Evolutionary conservation across 1,140 invertebrate genomes (phyloP), one percentile per base, ranked within the genome.

Genomic region (Zaprionus ornatus): DNA sequence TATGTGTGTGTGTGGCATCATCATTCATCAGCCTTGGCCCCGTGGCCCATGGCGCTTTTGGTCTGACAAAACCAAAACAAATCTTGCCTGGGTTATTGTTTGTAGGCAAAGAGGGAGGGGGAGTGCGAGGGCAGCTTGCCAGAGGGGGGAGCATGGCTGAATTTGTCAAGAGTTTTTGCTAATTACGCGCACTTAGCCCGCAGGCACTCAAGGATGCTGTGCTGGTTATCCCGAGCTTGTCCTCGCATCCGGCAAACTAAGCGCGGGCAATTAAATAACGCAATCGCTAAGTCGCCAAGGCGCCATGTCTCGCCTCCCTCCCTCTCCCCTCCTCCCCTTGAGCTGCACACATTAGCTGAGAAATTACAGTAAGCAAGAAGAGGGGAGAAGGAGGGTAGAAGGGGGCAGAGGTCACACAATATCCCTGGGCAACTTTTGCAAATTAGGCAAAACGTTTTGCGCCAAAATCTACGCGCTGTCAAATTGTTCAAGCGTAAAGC

Each of bases 381-480:
- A 40, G 40, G 66, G 62, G 29, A 37, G 6, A 4, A 3, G 13
- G 25, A 21, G 17, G 7, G 10, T 21, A 1, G n/a, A 2, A 10
- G 13, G 50, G 0, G 7, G 25, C 7, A 56, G 55, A 42, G 61
- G 55, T 63, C 59, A 64, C 73, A 27, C 40, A 5, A 57, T 55
- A 55, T 54, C 42, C 55, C 52, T 37, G 50, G 65, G 75, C 48
- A 90, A 88, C 78, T 88, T 90, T 82, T 85, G 79, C 85, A 90
- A 88, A 88, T 88, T 90, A 88, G 86, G 85, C 85, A 88, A 88
- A 90, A 90, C 85, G 85, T 90, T 88, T 88, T 88, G 77, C 80
- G 85, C 81, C 85, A 88, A 90, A 45, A 90, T 88, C 85, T 90
- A 90, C 85, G 85, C 85, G 79, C 67, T 90, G 85, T 88, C 85